phyloP scores from a whole-genome alignment of 2,888 invertebrate genomes.

The Crossocerus cetratus region DNA sequence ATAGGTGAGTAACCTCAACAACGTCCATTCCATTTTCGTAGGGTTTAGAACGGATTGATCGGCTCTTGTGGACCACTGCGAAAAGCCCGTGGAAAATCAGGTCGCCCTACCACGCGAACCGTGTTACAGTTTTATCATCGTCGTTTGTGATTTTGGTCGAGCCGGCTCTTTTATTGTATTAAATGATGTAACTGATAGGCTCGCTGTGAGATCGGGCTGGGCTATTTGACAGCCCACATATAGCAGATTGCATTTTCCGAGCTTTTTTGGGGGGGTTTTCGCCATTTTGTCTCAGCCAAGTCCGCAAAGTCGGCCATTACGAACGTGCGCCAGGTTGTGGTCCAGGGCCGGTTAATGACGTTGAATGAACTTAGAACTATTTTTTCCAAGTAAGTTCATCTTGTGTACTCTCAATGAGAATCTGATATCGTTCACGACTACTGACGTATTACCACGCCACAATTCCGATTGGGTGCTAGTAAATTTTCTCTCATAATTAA shows the following conservation, averaged over 20 bases:
- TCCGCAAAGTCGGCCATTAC: constrained; percentile 74
- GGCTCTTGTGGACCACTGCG: constrained; percentile 1
- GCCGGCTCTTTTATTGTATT: not conserved
- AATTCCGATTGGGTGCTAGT: no score
- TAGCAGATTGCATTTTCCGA: constrained; percentile 31
- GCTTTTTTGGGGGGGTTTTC: constrained; percentile 60
- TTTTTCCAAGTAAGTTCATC: constrained; percentile 6
- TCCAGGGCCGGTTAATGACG: constrained; percentile 54
- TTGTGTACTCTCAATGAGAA: not conserved
- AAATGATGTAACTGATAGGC: not conserved
- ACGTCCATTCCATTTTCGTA: not conserved
- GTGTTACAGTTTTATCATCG: constrained; percentile 9
- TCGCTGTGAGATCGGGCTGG: not conserved
- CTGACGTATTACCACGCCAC: no score
- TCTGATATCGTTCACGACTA: no score
- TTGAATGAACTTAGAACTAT: constrained; percentile 15
- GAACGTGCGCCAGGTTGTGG: constrained; percentile 62
- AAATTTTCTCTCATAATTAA: no score
- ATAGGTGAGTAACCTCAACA: constrained; percentile 67
- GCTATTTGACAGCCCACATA: no score
- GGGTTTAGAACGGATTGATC: not conserved
- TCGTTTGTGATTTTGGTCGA: not conserved
- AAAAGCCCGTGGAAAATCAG: constrained; percentile 55
- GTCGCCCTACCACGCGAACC: constrained; percentile 46
- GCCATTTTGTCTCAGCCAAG: constrained; percentile 74